phyloP scores from a whole-genome alignment of 2,113 vertebrate genomes.

The Rattus rattus region DNA sequence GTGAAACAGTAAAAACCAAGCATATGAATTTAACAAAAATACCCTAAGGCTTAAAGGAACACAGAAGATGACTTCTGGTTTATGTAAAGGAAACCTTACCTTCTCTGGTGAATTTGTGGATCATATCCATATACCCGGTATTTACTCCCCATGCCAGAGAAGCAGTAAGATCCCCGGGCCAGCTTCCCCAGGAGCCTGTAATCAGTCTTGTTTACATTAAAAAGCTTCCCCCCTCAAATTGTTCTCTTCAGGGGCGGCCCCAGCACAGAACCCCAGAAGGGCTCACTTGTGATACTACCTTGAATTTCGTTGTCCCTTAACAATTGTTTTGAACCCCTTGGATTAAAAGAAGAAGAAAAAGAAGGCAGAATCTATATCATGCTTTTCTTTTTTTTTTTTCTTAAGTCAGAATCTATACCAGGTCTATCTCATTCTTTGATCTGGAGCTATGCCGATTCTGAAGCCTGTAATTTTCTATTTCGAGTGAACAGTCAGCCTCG shows the following conservation, averaged over 20 bases:
- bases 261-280: conserved; percentile 76
- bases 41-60: conserved; percentile 71
- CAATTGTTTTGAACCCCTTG: conserved; percentile 74
- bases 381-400: neutral
- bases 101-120: conserved; percentile 67
- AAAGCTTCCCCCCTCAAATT: conserved; percentile 70
- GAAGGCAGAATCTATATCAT: no score
- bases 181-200: conserved; percentile 78
- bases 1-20: neutral
- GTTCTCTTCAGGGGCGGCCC: conserved; percentile 76
- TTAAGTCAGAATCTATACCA: conserved; percentile 70
- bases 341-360: conserved; percentile 69
- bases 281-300: conserved; percentile 81
- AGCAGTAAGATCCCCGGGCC: conserved; percentile 75
- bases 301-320: conserved; percentile 79
- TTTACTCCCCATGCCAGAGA: conserved; percentile 76
- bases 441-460: conserved; percentile 25
- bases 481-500: conserved; percentile 73
- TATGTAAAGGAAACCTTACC: conserved; percentile 81
- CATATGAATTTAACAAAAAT: conserved; percentile 52
- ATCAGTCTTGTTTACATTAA: conserved; percentile 87
- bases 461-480: conserved; percentile 69
- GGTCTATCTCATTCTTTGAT: conserved; percentile 81
- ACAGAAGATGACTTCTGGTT: conserved; percentile 66
- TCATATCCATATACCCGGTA: conserved; percentile 77